Percentiles rank a stretch among this genome's conserved stretches.
These are phyloP conservation scores for Falco peregrinus DNA, from an alignment of 2,797 vertebrate species.

Conservation along the genomic window DNA sequence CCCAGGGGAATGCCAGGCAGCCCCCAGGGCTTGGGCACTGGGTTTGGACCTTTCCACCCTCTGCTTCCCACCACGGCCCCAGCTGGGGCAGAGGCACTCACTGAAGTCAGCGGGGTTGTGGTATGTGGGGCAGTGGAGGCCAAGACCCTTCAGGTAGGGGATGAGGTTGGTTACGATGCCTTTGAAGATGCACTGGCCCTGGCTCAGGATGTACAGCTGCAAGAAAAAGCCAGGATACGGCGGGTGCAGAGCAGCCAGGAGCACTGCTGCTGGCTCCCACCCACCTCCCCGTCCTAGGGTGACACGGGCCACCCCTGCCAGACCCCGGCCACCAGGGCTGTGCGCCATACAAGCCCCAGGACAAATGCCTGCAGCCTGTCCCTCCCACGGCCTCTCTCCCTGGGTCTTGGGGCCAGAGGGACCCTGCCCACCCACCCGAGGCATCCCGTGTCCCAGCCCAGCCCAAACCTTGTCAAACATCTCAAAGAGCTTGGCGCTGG, in stretches of 20 bases:
- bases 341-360: background rate
- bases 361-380: background rate
- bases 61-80: background rate
- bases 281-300: background rate
- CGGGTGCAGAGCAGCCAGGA: background rate
- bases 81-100: conserved; percentile 73
- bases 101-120: conserved; percentile 99
- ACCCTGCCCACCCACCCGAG: no score
- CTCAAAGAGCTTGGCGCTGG: conserved; percentile 98
- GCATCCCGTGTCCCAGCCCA: background rate
- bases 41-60: background rate
- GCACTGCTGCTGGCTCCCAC: background rate
- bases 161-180: conserved; percentile 95
- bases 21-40: background rate
- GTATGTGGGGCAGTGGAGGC: conserved; percentile 96
- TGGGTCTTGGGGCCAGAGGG: background rate
- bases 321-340: background rate
- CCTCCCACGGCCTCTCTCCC: background rate
- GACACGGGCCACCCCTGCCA: background rate
- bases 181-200: conserved; percentile 99
- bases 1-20: background rate
- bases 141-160: conserved; percentile 94
- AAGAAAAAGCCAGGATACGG: background rate
- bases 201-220: conserved; percentile 98
- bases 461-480: conserved; percentile 93